phyloP scores from a whole-genome alignment of 2,113 vertebrate species.

The Orientallactaga bullata region DNA sequence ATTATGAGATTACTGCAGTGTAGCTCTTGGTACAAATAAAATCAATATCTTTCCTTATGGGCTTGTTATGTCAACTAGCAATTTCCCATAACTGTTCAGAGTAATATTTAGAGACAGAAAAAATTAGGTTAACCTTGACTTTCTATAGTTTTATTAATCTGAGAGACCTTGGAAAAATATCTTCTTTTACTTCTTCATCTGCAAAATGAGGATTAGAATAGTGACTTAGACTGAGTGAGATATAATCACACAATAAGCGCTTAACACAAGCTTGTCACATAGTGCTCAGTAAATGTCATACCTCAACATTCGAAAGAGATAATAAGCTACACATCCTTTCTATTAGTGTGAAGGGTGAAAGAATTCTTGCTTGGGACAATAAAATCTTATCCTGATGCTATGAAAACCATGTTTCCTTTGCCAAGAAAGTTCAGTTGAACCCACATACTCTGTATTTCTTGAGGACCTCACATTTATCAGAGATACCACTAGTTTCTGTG shows the following conservation, averaged over 20 bases:
- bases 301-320: not conserved
- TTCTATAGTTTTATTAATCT: not conserved
- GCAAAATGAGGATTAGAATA: not conserved
- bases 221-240: not conserved
- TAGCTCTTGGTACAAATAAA: not conserved
- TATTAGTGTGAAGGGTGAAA: not conserved
- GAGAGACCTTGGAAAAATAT: not conserved
- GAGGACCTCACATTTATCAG: not conserved
- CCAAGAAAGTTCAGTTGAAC: not conserved
- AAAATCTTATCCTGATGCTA: not conserved
- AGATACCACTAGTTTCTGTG: not conserved
- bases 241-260: not conserved
- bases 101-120: not conserved
- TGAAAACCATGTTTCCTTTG: not conserved
- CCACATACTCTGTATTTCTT: not conserved
- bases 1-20: not conserved
- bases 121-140: not conserved
- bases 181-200: not conserved
- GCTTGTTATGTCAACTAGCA: not conserved
- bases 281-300: not conserved
- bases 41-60: not conserved
- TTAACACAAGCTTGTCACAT: not conserved
- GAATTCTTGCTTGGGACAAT: not conserved
- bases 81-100: slow-evolving; percentile 1
- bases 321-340: not conserved